Evolutionary conservation across 1,140 invertebrate genomes (phyloP), one percentile per base, ranked within the genome.

Genomic region (Cryptotermes secundus): DNA sequence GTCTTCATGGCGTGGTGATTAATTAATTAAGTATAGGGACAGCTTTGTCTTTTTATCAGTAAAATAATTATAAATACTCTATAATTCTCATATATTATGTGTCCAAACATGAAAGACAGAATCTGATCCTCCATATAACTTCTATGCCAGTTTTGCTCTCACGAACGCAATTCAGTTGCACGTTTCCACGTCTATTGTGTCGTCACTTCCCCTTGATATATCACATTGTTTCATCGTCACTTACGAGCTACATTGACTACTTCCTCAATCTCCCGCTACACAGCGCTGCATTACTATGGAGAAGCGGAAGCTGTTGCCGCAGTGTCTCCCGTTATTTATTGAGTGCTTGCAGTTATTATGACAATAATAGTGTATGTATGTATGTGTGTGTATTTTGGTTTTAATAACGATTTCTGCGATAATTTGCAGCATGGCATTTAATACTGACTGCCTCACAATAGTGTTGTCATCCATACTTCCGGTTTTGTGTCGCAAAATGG

Each of bases 181-280:
- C 26, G 59, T 14, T 72, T 72, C 4, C 59, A 72, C 9, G 26
- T 72, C 59, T n/a, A 31, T 72, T 72, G n/a, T 72, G 59, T 72
- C 26, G 59, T 72, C 59, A 72, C 59, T 72, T 72, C 59, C 59
- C 26, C n/a, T 7, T 72, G 59, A 72, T 72, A 72, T 72, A 72
- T 72, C 59, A n/a, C 59, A 31, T 72, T 31, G 59, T 72, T 72
- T 26, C 59, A 31, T 31, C 59, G 59, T 31, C 59, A 72, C 59
- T 72, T 72, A 26, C 59, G n/a, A 16, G 4, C 26, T 72, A 26
- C 59, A 49, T 16, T 72, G 59, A 72, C 26, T 7, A 72, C 59
- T 72, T 72, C 59, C 59, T 72, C 1, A 72, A 72, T 31, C 59
- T 72, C 26, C 53, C 59, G n/a, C n/a, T 72, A 72, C 16, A 31